These are phyloP conservation scores for Limnephilus rhombicus DNA, from an alignment of 2,888 invertebrate species.

Conservation along the genomic window DNA sequence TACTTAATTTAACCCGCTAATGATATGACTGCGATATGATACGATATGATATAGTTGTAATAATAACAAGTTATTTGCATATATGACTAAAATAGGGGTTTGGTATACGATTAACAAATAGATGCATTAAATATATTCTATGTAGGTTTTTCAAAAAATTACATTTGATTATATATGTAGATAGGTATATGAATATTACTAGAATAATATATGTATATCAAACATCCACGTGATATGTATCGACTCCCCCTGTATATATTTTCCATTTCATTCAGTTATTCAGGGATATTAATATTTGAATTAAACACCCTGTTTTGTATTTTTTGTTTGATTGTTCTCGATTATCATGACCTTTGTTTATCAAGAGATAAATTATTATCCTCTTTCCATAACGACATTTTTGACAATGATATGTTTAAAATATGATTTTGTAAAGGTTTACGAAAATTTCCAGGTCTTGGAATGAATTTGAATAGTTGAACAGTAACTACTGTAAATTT, in stretches of 20 bases:
- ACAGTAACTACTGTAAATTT: not conserved
- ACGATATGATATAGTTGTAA: slow-evolving; percentile 54
- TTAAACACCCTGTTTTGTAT: slow-evolving; percentile 62
- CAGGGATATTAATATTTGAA: slow-evolving; percentile 52
- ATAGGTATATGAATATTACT: slow-evolving; percentile 69
- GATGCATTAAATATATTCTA: slow-evolving; percentile 55
- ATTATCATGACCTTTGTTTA: slow-evolving; percentile 26
- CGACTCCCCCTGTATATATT: slow-evolving; percentile 66
- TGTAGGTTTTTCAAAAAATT: slow-evolving; percentile 70
- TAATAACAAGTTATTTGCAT: slow-evolving; percentile 40
- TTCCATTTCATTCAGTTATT: slow-evolving; percentile 53
- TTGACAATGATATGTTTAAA: not conserved
- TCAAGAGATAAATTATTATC: not conserved
- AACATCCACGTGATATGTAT: slow-evolving; percentile 66
- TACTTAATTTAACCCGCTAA: slow-evolving; percentile 49
- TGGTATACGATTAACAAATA: slow-evolving; percentile 61
- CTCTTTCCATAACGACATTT: not conserved
- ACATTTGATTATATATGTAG: slow-evolving; percentile 76
- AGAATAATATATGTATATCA: slow-evolving; percentile 67
- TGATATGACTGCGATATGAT: slow-evolving; percentile 66
- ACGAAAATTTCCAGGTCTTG: not conserved
- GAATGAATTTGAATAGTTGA: not conserved
- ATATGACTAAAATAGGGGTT: slow-evolving; percentile 62
- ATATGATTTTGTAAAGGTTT: not conserved
- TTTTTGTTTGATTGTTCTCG: slow-evolving; percentile 53